These are phyloP conservation scores for Drosophila ercepeae DNA, from an alignment of 1,140 invertebrate species.

Conservation along the genomic window DNA sequence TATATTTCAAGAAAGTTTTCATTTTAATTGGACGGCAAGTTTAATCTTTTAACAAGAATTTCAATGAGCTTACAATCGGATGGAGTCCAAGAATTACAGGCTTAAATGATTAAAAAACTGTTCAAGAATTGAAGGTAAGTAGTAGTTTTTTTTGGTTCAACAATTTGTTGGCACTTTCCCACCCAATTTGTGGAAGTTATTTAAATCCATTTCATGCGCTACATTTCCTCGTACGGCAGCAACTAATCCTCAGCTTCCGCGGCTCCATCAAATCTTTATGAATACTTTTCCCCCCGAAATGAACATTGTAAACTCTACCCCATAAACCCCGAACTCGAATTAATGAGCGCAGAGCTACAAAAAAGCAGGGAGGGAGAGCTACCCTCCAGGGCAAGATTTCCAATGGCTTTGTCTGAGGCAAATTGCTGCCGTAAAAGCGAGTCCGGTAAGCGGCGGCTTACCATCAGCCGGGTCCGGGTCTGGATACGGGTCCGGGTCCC, in stretches of 20 bases:
- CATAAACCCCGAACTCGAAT: background rate
- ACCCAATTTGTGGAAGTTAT: background rate
- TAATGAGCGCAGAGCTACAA: background rate
- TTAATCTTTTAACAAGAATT: background rate
- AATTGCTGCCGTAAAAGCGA: constrained; percentile 40
- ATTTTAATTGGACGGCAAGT: constrained; percentile 22
- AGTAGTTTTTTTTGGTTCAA: background rate
- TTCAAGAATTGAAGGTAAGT: background rate
- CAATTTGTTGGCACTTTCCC: background rate
- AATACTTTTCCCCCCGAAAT: constrained; percentile 22
- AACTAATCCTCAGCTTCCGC: constrained; percentile 28
- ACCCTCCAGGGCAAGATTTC: constrained; percentile 9
- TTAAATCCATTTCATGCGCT: constrained; percentile 23
- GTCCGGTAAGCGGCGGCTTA: constrained; percentile 39
- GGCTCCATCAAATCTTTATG: constrained; percentile 38
- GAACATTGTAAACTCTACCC: constrained; percentile 31
- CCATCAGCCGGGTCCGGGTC: constrained; percentile 26
- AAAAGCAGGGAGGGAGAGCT: background rate
- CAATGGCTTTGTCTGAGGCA: constrained; percentile 41
- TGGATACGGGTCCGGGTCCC: constrained; percentile 1
- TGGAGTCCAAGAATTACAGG: constrained; percentile 1
- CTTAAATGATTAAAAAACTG: background rate
- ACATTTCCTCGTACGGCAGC: background rate
- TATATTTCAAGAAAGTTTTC: constrained; percentile 1
- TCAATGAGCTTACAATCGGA: constrained; percentile 8